Evolutionary conservation across 2,113 vertebrate species (phyloP), one percentile per base, ranked within the genome.

Genomic region (Megatriorchis doriae): DNA sequence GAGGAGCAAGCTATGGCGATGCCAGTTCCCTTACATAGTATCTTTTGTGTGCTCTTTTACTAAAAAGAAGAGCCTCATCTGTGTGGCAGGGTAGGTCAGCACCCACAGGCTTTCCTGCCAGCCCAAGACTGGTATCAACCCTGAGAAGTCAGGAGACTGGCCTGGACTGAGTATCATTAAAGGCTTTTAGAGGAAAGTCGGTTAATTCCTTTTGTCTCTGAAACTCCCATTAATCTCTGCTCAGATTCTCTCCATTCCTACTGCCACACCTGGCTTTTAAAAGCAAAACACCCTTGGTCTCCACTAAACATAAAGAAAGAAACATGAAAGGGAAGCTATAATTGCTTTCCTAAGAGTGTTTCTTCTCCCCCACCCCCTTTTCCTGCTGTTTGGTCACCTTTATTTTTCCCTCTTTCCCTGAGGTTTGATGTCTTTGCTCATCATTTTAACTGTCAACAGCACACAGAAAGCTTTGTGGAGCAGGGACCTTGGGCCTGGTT

Each of bases 371-470:
- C 48, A 48, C n/a, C 31, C 22, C 29, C 15, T 90, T 71, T 90
- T 73, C 72, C 53, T 93, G 53, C 78, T 94, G 53, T 78, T 96
- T 82, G 91, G 94, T 96, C 94, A 93, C 85, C 92, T 95, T 95
- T 93, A 52, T 94, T 95, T 96, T 93, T 77, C 59, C 18, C 25
- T 87, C 29, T 81, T 88, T 95, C 38, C 38, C 55, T 38, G 47
- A 89, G 62, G 53, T 94, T 97, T 93, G 84, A 89, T 94, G 81
- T 94, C 91, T 95, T 95, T 86, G 55, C 58, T 94, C 79, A 61
- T 92, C 38, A 85, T 94, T 96, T 94, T 77, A 88, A 36, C 90
- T 94, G 93, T 91, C 96, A 94, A 47, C 74, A 91, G 74, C 25
- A 86, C 82, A 58, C 75, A 86, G 88, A 29, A 59, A 79, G 48